Conservation (phyloP, 2,888 invertebrate genomes). For the Hemicrepidius hirtus region DNA sequence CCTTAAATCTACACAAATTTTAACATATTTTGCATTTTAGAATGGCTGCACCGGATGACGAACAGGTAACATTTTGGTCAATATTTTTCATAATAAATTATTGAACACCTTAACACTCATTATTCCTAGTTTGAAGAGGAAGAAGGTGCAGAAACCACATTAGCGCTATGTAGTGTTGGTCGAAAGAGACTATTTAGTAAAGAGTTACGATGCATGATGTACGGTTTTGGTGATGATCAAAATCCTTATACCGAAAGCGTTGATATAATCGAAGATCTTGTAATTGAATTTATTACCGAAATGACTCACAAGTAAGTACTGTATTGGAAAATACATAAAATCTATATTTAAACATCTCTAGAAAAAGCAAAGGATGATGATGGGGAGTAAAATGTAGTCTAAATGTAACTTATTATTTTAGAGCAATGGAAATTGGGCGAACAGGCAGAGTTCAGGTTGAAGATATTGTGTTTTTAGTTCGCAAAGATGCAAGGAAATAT, state of each 20-base stretch:
- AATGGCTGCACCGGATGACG: slow-evolving; percentile 47
- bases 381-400: too few species aligned
- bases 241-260: slow-evolving; percentile 99
- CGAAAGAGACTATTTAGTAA: slow-evolving; percentile 92
- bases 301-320: slow-evolving; percentile 84
- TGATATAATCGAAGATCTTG: slow-evolving; percentile 96
- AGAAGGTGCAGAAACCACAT: slow-evolving; percentile 80
- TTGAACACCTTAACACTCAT: background rate
- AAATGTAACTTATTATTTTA: slow-evolving; percentile 69
- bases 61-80: slow-evolving; percentile 38
- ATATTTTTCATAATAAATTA: background rate
- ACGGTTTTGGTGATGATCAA: slow-evolving; percentile 99
- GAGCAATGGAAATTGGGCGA: slow-evolving; percentile 97
- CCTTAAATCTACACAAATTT: too few species aligned
- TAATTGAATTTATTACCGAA: slow-evolving; percentile 97
- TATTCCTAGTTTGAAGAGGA: slow-evolving; percentile 76
- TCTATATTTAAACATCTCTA: too few species aligned
- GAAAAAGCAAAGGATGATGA: too few species aligned
- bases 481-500: slow-evolving; percentile 97
- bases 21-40: background rate
- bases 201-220: slow-evolving; percentile 98
- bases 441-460: slow-evolving; percentile 98
- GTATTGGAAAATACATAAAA: too few species aligned
- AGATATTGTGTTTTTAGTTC: slow-evolving; percentile 96
- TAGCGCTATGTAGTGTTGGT: slow-evolving; percentile 77